A percentile compares a stretch with the other conserved stretches of the same genome.
Conservation (phyloP, 2,113 vertebrate genomes). For the Okapia johnstoni region DNA sequence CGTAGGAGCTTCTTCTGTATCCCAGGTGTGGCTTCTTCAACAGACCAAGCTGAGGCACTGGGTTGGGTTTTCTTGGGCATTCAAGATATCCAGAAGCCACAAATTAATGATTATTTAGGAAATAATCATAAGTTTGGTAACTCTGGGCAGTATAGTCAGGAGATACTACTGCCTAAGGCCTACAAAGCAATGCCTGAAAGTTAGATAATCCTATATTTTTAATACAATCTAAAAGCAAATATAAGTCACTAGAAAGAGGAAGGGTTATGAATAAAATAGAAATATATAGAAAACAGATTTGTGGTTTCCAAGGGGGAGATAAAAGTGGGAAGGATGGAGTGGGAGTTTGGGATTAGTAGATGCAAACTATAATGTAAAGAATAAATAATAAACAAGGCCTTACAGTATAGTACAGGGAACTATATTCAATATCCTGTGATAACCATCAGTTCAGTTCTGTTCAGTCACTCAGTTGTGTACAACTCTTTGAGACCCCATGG, state of each 20-base stretch:
- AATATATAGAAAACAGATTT: neutral
- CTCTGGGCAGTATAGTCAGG: neutral
- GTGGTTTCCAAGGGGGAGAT: neutral
- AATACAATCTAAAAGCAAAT: neutral
- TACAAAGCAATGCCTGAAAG: neutral
- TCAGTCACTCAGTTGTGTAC: neutral
- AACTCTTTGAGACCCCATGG: neutral
- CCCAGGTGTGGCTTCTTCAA: conserved; percentile 64
- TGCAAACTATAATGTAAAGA: neutral
- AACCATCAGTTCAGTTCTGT: neutral
- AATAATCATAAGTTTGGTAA: neutral
- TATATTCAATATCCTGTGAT: neutral
- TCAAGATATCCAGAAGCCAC: neutral
- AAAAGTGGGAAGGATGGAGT: neutral
- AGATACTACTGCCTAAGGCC: neutral
- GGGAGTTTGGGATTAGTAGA: neutral
- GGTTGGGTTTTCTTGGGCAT: neutral
- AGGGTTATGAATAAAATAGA: neutral
- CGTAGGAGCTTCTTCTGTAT: conserved; percentile 80
- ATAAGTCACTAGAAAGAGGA: neutral
- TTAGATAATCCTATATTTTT: neutral
- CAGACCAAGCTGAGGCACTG: conserved; percentile 86
- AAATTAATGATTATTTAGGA: neutral
- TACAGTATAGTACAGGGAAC: neutral
- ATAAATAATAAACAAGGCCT: neutral